phyloP scores from a whole-genome alignment of 1,140 invertebrate species.

The Zaprionus africanus region DNA sequence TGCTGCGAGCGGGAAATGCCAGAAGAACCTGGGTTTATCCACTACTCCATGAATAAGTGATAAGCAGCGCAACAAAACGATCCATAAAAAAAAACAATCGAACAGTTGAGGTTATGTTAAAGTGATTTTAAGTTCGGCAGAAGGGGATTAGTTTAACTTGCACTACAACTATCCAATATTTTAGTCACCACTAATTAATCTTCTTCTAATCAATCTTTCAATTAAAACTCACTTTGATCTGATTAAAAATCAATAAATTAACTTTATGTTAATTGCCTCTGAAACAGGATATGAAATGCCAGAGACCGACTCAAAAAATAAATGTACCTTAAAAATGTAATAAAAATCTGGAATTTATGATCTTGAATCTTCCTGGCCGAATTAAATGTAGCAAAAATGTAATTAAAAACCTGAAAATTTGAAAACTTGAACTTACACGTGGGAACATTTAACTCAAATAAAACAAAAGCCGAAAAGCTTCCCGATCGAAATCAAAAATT shows the following conservation, averaged over 20 bases:
- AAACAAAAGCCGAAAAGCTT: not conserved
- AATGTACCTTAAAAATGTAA: not conserved
- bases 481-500: not conserved
- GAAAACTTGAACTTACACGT: constrained; percentile 11
- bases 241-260: not conserved
- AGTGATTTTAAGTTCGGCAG: not conserved
- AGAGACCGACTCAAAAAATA: not conserved
- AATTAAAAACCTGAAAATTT: constrained; percentile 6
- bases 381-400: constrained; percentile 1
- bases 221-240: not conserved
- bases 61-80: not conserved
- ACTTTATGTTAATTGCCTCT: not conserved
- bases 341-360: not conserved
- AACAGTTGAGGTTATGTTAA: not conserved
- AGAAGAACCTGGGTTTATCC: constrained; percentile 9
- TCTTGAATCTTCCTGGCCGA: not conserved
- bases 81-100: not conserved
- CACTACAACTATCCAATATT: not conserved
- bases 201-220: not conserved
- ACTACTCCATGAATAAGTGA: constrained; percentile 1
- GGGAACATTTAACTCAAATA: not conserved
- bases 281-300: not conserved
- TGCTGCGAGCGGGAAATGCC: constrained; percentile 11
- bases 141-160: not conserved
- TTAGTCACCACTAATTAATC: not conserved